Percentiles rank a stretch among this genome's conserved stretches.
Conservation (phyloP, 2,797 vertebrate genomes). For the Rhabdophis nuchalis region DNA sequence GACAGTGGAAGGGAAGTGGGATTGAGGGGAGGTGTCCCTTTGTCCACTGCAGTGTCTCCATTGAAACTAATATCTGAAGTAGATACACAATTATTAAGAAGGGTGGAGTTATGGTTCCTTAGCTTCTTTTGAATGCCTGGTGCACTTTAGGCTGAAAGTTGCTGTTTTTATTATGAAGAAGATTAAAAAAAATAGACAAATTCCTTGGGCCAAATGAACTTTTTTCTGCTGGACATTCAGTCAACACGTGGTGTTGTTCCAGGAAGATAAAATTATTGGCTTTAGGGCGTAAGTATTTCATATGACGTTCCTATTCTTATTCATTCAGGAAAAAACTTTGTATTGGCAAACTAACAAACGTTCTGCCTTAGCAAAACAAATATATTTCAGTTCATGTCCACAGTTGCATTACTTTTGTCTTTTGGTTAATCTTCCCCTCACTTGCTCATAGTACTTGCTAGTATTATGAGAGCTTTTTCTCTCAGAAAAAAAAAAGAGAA, state of each 20-base stretch:
- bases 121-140: background rate
- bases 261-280: conserved; percentile 26
- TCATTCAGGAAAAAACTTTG: background rate
- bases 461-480: background rate
- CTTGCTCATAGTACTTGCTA: background rate
- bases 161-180: background rate
- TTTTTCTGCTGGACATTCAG: accelerated
- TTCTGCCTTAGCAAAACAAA: background rate
- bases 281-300: background rate
- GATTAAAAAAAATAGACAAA: background rate
- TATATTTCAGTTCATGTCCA: background rate
- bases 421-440: background rate
- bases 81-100: background rate
- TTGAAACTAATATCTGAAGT: background rate
- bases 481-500: background rate
- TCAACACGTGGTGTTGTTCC: background rate
- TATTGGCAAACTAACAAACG: background rate
- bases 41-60: background rate
- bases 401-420: background rate
- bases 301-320: conserved; percentile 3
- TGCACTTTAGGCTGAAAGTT: background rate
- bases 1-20: background rate
- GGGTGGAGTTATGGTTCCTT: background rate
- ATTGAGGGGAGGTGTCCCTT: background rate
- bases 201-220: background rate